Conservation (phyloP, 2,797 vertebrate species). For the Monodelphis domestica region DNA sequence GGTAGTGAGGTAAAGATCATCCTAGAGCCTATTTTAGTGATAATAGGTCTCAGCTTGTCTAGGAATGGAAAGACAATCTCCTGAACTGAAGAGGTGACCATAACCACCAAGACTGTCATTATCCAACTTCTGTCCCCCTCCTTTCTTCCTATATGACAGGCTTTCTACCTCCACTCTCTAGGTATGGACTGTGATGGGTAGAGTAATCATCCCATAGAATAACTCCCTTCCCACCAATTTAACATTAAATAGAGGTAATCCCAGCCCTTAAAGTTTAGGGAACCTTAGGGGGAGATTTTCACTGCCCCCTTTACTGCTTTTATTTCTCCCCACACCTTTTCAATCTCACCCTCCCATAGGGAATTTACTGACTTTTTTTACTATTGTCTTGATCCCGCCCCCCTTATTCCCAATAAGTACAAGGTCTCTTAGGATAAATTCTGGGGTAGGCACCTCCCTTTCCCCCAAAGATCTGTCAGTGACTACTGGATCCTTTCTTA, state of each 20-base stretch:
- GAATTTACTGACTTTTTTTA: neutral
- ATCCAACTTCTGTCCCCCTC: neutral
- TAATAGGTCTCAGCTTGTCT: neutral
- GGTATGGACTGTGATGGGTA: conserved; percentile 87
- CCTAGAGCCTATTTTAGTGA: neutral
- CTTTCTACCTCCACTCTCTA: conserved; percentile 83
- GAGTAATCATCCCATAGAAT: conserved; percentile 80
- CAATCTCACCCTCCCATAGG: too few species aligned
- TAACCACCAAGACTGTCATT: too few species aligned
- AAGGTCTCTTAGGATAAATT: conserved; percentile 34
- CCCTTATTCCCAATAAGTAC: conserved; percentile 38
- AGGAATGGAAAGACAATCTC: neutral
- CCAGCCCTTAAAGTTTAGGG: conserved; percentile 77
- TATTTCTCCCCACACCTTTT: too few species aligned
- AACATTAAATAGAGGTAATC: conserved; percentile 86
- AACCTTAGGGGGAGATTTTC: conserved; percentile 83
- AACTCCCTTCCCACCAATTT: conserved; percentile 80
- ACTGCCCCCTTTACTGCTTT: conserved; percentile 58
- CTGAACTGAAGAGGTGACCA: neutral
- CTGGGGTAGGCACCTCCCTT: conserved; percentile 35
- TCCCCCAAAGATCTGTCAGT: neutral
- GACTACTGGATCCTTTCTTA: conserved; percentile 33
- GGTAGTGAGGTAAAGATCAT: neutral
- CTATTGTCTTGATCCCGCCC: conserved; percentile 77
- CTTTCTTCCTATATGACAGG: conserved; percentile 69